Conservation (phyloP, 2,113 vertebrate species). For the Sturnira hondurensis region DNA sequence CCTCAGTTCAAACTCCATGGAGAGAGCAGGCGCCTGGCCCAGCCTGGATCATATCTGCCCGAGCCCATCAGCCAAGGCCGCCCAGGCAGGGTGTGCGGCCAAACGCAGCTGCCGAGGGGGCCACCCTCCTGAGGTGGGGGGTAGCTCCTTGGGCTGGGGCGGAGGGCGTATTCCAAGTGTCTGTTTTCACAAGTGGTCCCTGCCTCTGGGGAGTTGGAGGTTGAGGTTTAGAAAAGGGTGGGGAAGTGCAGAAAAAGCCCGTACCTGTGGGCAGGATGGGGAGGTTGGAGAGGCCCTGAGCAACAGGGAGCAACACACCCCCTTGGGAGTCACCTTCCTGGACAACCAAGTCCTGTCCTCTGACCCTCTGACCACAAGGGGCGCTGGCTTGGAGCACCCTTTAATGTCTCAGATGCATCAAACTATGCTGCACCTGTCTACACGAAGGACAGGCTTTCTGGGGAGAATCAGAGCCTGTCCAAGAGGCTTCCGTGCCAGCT, state of each 20-base stretch:
- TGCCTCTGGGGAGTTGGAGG: conserved; percentile 39
- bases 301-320: conserved; percentile 49
- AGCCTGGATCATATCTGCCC: neutral
- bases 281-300: neutral
- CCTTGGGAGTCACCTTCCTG: conserved; percentile 56
- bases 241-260: neutral
- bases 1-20: neutral
- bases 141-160: accelerated
- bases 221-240: neutral
- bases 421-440: conserved; percentile 56
- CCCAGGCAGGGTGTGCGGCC: accelerated
- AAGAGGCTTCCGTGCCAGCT: conserved; percentile 43
- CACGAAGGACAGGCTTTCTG: conserved; percentile 63
- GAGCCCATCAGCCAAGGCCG: neutral
- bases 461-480: conserved; percentile 58
- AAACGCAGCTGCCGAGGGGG: neutral
- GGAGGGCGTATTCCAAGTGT: accelerated
- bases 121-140: accelerated
- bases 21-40: neutral
- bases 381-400: conserved; percentile 55
- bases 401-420: conserved; percentile 61
- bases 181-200: neutral
- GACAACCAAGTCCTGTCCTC: conserved; percentile 60
- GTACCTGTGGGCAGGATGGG: neutral
- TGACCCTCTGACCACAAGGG: conserved; percentile 61